Conservation (phyloP, 1,140 invertebrate species). For the Caenorhabditis elegans region DNA sequence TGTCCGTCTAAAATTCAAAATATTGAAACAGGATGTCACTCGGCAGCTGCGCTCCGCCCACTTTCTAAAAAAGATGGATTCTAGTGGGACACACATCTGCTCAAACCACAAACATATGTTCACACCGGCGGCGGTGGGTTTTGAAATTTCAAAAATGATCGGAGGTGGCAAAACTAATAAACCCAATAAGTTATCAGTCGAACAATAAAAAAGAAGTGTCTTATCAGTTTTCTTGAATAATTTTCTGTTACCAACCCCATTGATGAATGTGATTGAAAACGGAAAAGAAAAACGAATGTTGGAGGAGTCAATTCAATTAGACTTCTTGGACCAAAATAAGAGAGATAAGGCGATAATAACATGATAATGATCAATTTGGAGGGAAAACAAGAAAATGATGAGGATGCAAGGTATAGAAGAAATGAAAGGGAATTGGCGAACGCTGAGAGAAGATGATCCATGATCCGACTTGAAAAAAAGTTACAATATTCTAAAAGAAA, state of each 20-base stretch:
- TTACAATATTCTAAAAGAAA: background rate
- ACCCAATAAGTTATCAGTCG: slow-evolving; percentile 7
- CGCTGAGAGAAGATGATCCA: background rate
- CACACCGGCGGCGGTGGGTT: background rate
- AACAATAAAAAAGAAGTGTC: background rate
- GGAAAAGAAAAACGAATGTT: background rate
- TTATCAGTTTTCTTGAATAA: slow-evolving; percentile 14
- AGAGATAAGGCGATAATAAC: background rate
- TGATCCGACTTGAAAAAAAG: background rate
- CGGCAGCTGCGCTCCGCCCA: background rate
- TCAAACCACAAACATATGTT: slow-evolving; percentile 9
- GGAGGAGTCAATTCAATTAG: background rate
- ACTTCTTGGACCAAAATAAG: background rate
- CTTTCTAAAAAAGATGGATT: background rate
- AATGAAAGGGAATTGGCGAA: background rate
- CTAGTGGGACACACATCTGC: background rate
- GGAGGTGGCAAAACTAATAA: slow-evolving; percentile 5
- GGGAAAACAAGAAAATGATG: background rate
- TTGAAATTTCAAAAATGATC: background rate
- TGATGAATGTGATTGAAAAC: background rate
- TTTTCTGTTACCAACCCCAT: background rate
- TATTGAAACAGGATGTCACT: too few species aligned
- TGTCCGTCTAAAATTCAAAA: slow-evolving; percentile 7
- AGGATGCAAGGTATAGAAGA: background rate
- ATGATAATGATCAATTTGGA: slow-evolving; percentile 11